A percentile compares a stretch with the other conserved stretches of the same genome.
phyloP scores from a whole-genome alignment of 2,797 vertebrate species.

The Squalus acanthias region DNA sequence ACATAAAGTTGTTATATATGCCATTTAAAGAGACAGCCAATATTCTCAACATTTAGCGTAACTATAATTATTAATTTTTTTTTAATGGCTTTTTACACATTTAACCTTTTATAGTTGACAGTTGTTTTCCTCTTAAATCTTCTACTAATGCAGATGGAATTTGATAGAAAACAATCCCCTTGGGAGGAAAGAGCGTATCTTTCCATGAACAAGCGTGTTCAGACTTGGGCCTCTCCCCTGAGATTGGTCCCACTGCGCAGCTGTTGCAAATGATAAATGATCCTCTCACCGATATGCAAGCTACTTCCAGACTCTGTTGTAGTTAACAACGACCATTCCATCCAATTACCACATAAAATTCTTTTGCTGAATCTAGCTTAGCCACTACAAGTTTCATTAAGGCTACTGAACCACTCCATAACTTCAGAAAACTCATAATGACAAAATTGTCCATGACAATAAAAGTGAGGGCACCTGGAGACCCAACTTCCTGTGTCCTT shows the following conservation, averaged over 20 bases:
- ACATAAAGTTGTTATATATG: neutral
- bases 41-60: neutral
- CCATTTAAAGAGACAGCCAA: neutral
- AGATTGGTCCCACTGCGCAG: neutral
- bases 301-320: neutral
- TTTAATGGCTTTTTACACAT: neutral
- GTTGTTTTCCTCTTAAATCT: neutral
- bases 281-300: neutral
- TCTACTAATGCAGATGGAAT: neutral
- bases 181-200: neutral
- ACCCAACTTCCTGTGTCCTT: neutral
- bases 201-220: neutral
- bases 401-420: neutral
- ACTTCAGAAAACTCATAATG: neutral
- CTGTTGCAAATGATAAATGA: conserved; percentile 8
- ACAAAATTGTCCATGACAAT: neutral
- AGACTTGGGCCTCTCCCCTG: neutral
- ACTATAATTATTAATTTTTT: neutral
- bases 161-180: neutral
- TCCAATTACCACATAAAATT: neutral
- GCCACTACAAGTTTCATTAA: neutral
- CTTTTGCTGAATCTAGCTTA: neutral
- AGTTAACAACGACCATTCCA: neutral
- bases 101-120: neutral
- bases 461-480: neutral